Evolutionary conservation across 2,888 invertebrate species (phyloP).

Genomic region (Euplagia quadripunctaria): DNA sequence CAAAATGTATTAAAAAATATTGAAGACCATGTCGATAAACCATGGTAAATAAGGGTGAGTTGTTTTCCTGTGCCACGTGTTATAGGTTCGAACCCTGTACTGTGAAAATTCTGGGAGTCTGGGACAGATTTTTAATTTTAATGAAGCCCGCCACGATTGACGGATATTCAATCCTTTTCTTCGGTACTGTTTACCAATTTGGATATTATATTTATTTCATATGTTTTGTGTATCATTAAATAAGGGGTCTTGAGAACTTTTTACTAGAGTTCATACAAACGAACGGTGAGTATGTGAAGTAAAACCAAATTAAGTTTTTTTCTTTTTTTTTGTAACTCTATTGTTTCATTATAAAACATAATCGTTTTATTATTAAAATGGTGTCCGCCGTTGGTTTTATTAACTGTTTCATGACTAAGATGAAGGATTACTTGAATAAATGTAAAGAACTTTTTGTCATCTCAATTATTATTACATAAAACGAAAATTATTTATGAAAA

Average conservation of each 20-base stretch:
- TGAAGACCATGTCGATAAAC: not conserved
- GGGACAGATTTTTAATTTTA: not conserved
- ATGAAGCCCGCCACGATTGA: not conserved
- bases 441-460: too few species aligned
- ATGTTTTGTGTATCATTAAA: not conserved
- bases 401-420: not conserved
- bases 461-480: too few species aligned
- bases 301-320: constrained; percentile 7
- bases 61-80: not conserved
- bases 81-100: not conserved
- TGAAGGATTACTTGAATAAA: not conserved
- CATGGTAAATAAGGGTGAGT: not conserved
- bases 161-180: not conserved
- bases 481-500: too few species aligned
- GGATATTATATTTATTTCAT: not conserved
- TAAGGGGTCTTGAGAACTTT: not conserved
- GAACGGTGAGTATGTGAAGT: constrained; percentile 25
- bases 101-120: not conserved
- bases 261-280: not conserved
- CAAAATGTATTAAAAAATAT: not conserved
- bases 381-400: not conserved
- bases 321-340: constrained; percentile 23
- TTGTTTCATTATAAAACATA: constrained; percentile 22
- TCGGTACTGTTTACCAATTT: not conserved
- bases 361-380: constrained; percentile 1